Evolutionary conservation across 1,140 invertebrate species (phyloP), one percentile per base, ranked within the genome.

Genomic region (Drosophila insularis): DNA sequence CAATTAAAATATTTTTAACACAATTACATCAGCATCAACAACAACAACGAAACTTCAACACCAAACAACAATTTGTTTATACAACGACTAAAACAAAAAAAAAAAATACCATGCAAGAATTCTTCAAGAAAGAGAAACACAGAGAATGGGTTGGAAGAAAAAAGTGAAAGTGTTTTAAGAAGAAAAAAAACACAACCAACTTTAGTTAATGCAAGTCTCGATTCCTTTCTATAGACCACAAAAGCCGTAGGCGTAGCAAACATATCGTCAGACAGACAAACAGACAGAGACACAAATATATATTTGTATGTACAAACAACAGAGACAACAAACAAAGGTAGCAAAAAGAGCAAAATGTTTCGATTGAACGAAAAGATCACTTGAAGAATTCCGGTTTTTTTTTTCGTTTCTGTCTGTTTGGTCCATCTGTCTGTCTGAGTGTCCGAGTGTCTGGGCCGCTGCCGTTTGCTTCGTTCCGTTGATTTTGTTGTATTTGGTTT

Each of bases 321-420:
- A 19, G 46, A 43, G 40, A 72, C 64, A 61, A 65, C 43, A 40
- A 40, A 46, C 31, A 63, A 50, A 66, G 76, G 59, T 87, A 81
- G 65, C 71, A 50, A 50, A 46, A 50, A 50, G 43, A 50, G 43
- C 43, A 50, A 50, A 50, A 50, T 50, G 43, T 50, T 50, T 81
- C 61, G 74, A 87, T 82, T 82, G 72, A 77, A 74, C 70, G 77
- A 61, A 86, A 87, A 81, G 84, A 89, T 89, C 85, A 89, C 84
- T 84, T 89, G 85, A 78, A 89, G 84, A 89, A 89, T 89, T 89
- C 84, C 84, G 84, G 84, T 89, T 85, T 89, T 71, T 74, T 73
- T 79, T 73, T 87, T 85, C 81, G 27, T 27, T 27, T 27, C 27
- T 63, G 64, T 35, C 35, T 13, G 35, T 37, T 13, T 37, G 35